Percentiles rank a stretch among this genome's conserved stretches.
Evolutionary conservation across 2,113 vertebrate genomes (phyloP).

Genomic region (Neodon shergylaensis): DNA sequence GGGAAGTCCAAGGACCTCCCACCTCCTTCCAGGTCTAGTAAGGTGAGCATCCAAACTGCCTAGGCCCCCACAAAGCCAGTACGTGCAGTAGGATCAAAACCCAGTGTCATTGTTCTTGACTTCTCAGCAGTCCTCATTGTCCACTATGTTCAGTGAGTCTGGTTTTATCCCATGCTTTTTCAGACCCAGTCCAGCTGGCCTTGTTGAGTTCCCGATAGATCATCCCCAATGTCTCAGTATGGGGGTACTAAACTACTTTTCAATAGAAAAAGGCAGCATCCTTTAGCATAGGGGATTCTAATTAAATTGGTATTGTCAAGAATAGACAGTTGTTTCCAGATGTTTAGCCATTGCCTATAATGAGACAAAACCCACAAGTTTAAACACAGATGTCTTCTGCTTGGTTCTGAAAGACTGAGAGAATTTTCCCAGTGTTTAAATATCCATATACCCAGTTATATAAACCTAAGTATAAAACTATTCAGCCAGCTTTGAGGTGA

Average conservation of each 20-base stretch:
- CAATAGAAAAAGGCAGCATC: conserved; percentile 32
- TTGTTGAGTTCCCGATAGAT: too few species aligned
- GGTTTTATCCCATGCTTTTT: too few species aligned
- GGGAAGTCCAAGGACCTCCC: too few species aligned
- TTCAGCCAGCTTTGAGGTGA: neutral
- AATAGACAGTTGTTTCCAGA: neutral
- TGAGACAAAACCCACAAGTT: neutral
- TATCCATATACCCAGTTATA: conserved; percentile 29
- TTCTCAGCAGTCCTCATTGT: too few species aligned
- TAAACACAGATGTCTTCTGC: neutral
- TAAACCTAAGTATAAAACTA: conserved; percentile 55
- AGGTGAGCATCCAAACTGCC: too few species aligned
- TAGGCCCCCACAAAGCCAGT: too few species aligned
- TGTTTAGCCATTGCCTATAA: conserved; percentile 15
- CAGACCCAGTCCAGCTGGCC: too few species aligned
- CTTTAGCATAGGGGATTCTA: conserved; percentile 27
- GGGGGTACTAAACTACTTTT: conserved; percentile 63
- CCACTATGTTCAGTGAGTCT: too few species aligned
- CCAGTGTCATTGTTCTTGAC: too few species aligned
- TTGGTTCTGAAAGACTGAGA: neutral
- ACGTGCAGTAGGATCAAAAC: too few species aligned
- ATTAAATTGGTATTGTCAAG: conserved; percentile 4
- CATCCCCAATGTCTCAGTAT: too few species aligned
- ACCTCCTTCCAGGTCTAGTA: too few species aligned
- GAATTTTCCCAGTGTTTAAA: conserved; percentile 26